These are phyloP conservation scores for Physella acuta DNA, from an alignment of 1,140 invertebrate species.

Conservation along the genomic window DNA sequence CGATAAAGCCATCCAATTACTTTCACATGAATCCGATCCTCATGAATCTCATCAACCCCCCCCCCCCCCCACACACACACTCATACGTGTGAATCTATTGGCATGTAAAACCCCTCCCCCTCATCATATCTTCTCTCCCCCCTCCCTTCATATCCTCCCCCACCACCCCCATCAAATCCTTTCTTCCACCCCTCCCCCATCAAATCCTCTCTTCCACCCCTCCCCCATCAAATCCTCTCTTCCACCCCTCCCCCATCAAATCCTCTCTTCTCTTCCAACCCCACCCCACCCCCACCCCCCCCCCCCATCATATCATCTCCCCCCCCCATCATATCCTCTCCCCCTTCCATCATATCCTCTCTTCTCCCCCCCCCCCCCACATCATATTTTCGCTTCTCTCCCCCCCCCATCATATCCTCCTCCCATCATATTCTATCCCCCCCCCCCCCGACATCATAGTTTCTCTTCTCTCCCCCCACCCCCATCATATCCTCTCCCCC, in stretches of 20 bases:
- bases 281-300: no score
- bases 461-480: background rate
- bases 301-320: background rate
- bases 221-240: background rate
- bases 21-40: no score
- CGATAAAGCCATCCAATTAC: no score
- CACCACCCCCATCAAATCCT: background rate
- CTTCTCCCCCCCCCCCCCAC: background rate
- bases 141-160: background rate
- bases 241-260: background rate
- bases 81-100: no score
- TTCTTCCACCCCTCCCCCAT: background rate
- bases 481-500: background rate
- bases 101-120: no score
- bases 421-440: background rate
- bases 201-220: background rate
- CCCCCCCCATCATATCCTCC: background rate
- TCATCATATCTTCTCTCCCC: background rate
- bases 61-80: no score
- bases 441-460: background rate
- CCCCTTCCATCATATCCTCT: background rate
- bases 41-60: no score
- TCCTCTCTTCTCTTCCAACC: background rate
- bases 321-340: background rate
- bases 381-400: background rate